Evolutionary conservation across 37 sponge, comb jelly and placozoan genomes (phyloP).

Genomic region (Haliclona indistincta): DNA sequence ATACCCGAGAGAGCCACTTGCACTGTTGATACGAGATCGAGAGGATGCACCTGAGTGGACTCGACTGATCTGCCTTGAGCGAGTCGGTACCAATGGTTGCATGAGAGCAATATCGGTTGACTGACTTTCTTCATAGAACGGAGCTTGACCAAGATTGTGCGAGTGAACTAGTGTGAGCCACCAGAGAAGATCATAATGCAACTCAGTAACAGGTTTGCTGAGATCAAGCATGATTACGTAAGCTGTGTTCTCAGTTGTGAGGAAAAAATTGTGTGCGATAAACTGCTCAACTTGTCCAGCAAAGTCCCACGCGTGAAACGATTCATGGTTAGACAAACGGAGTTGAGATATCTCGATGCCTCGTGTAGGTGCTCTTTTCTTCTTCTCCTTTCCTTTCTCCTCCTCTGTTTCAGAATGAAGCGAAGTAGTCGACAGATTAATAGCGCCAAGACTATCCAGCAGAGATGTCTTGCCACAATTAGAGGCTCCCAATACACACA

Average conservation of each 20-base stretch:
- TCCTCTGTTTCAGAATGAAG: neutral
- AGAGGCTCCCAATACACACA: constrained; percentile 71
- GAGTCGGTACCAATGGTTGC: neutral
- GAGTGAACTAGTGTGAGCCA: constrained; percentile 79
- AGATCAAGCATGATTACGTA: constrained; percentile 63
- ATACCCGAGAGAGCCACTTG: neutral
- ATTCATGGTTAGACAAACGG: constrained; percentile 35
- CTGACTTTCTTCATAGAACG: neutral
- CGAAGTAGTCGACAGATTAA: no score
- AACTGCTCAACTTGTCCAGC: constrained; percentile 78
- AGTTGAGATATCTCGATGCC: constrained; percentile 64
- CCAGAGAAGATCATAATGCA: constrained; percentile 33
- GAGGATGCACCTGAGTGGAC: neutral
- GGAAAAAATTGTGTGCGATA: constrained; percentile 78
- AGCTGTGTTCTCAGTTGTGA: constrained; percentile 73
- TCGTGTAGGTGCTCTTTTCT: constrained; percentile 24
- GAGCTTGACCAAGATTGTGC: constrained; percentile 66
- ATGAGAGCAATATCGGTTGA: neutral
- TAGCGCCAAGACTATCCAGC: constrained; percentile 35
- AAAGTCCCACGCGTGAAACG: constrained; percentile 79
- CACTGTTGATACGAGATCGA: constrained; percentile 3
- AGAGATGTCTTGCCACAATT: constrained; percentile 70
- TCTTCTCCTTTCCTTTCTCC: neutral
- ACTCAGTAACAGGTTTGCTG: constrained; percentile 18
- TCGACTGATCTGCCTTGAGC: neutral